These are phyloP conservation scores for Gymnoscelis rufifasciata DNA, from an alignment of 2,888 invertebrate species.

Conservation along the genomic window DNA sequence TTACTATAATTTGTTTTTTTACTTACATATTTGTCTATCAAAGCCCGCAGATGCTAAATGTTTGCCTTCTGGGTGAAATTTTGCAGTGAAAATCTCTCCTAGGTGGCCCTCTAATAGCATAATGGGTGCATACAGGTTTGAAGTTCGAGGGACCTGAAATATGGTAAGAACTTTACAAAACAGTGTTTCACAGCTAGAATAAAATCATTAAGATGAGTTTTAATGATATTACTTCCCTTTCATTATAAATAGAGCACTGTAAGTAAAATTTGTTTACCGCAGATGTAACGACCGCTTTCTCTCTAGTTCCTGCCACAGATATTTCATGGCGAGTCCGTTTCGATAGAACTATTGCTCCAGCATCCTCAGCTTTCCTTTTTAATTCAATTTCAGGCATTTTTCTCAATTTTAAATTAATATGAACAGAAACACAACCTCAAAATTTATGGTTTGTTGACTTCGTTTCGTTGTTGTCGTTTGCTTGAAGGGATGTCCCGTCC, in stretches of 20 bases:
- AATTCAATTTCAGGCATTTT: constrained; percentile 71
- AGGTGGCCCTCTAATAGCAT: constrained; percentile 98
- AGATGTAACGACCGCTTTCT: constrained; percentile 85
- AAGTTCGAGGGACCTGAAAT: constrained; percentile 87
- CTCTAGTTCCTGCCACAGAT: constrained; percentile 83
- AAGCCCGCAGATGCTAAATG: constrained; percentile 96
- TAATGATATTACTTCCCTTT: no score
- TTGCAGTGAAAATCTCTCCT: constrained; percentile 95
- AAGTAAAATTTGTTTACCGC: constrained; percentile 81
- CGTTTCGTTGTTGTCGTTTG: background rate
- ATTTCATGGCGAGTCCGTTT: constrained; percentile 86
- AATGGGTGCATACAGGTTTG: constrained; percentile 93
- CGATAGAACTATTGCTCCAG: constrained; percentile 75
- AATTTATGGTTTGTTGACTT: constrained; percentile 3
- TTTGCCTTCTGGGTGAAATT: constrained; percentile 98
- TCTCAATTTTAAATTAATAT: constrained; percentile 17
- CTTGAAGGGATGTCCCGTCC: background rate
- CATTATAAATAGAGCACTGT: background rate
- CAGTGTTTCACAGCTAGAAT: no score
- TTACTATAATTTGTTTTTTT: background rate
- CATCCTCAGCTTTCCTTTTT: constrained; percentile 82
- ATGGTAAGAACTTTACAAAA: no score
- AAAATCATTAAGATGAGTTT: no score
- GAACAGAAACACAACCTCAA: constrained; percentile 4
- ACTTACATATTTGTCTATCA: constrained; percentile 96